Evolutionary conservation across 2,888 invertebrate genomes (phyloP).

Genomic region (Lasioglossum morio): DNA sequence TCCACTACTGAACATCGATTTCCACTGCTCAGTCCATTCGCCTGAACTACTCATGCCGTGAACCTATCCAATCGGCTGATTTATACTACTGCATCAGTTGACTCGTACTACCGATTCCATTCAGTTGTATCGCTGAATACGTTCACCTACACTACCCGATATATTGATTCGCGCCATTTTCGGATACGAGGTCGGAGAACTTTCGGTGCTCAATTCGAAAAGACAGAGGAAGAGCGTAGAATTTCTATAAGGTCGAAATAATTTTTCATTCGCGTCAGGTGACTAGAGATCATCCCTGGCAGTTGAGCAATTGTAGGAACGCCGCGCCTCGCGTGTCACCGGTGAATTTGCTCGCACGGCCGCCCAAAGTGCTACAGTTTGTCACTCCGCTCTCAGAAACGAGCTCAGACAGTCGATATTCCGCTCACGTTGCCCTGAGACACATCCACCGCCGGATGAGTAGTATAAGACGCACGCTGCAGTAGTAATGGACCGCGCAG

Average conservation of each 20-base stretch:
- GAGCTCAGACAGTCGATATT: constrained; percentile 47
- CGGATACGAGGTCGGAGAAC: background rate
- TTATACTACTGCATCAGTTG: background rate
- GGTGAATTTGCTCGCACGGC: constrained; percentile 13
- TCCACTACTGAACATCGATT: background rate
- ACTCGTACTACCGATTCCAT: background rate
- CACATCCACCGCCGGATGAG: constrained; percentile 40
- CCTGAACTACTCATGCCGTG: background rate
- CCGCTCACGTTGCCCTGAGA: constrained; percentile 48
- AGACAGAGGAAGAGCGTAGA: background rate
- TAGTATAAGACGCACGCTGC: constrained; percentile 39
- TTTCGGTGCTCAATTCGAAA: background rate
- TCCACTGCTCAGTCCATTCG: background rate
- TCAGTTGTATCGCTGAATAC: background rate
- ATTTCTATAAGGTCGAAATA: background rate
- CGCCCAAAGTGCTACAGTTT: constrained; percentile 36
- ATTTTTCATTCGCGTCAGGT: background rate
- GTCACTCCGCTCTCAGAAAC: constrained; percentile 32
- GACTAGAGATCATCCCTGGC: background rate
- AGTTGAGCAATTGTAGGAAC: background rate
- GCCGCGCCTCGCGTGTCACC: background rate
- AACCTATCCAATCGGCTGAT: background rate
- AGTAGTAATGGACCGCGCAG: constrained; percentile 50
- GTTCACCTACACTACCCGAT: background rate
- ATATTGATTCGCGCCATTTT: background rate